phyloP scores from a whole-genome alignment of 2,113 vertebrate species.

The Alethe diademata region DNA sequence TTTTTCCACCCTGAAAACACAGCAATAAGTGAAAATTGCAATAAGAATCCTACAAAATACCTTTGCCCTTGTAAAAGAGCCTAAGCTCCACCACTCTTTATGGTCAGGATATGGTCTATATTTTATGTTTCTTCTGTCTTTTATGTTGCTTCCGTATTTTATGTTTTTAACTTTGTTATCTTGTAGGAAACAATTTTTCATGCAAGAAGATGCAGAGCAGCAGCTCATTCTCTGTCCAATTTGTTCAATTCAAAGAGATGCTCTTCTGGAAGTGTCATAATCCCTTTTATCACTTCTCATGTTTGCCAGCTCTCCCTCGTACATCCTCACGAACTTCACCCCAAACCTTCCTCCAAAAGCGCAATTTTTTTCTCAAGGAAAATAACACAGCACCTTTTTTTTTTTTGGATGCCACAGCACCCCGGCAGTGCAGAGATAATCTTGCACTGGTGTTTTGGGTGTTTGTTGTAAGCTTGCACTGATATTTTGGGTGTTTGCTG shows the following conservation, averaged over 20 bases:
- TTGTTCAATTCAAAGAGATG: neutral
- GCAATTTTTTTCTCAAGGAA: too few species aligned
- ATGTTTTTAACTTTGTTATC: neutral
- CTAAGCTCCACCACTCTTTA: neutral
- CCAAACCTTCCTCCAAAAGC: neutral
- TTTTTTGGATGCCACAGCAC: neutral
- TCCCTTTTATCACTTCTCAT: neutral
- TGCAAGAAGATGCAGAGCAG: neutral
- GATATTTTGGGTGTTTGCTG: conserved; percentile 29
- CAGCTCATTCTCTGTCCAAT: neutral
- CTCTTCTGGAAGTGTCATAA: neutral
- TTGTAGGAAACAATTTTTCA: neutral
- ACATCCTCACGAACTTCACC: neutral
- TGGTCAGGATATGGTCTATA: neutral
- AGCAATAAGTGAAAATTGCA: neutral
- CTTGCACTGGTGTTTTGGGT: neutral
- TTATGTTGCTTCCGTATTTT: neutral
- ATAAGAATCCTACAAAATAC: neutral
- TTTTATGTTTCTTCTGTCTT: neutral
- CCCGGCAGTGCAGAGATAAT: neutral
- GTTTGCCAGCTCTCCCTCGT: neutral
- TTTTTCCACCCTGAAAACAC: neutral
- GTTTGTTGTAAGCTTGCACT: neutral
- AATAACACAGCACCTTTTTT: neutral
- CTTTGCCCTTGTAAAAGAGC: neutral